A percentile compares a stretch with the other conserved stretches of the same genome.
Evolutionary conservation across 2,888 invertebrate species (phyloP).

Genomic region (Itoplectis maculator): DNA sequence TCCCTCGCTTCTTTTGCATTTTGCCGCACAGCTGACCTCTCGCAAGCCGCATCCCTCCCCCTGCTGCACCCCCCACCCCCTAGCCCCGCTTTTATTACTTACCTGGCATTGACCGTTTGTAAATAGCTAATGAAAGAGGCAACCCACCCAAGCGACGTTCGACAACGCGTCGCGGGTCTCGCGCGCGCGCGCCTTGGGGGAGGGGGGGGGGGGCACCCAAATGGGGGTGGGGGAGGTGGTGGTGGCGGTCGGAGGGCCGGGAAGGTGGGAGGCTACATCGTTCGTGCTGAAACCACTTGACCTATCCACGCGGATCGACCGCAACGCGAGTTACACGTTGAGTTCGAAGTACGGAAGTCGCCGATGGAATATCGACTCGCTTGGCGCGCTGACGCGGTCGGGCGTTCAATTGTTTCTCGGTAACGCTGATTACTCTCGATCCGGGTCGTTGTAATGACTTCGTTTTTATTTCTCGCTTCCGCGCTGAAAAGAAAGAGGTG

Average conservation of each 20-base stretch:
- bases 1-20: neutral
- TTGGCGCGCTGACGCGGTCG: neutral
- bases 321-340: neutral
- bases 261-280: slow-evolving; percentile 44
- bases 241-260: slow-evolving; percentile 18
- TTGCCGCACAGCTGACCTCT: slow-evolving; percentile 27
- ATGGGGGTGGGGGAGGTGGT: slow-evolving; percentile 21
- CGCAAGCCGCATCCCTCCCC: slow-evolving; percentile 33
- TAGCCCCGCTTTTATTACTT: slow-evolving; percentile 18
- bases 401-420: slow-evolving; percentile 1
- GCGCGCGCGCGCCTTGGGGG: slow-evolving; percentile 11
- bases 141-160: slow-evolving; percentile 9
- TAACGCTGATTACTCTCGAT: neutral
- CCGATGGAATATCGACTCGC: slow-evolving; percentile 28
- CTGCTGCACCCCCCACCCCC: no score
- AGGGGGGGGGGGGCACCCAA: neutral
- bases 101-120: slow-evolving; percentile 52
- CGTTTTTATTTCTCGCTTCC: neutral
- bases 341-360: slow-evolving; percentile 32
- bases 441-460: neutral
- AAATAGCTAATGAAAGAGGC: slow-evolving; percentile 53
- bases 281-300: slow-evolving; percentile 66
- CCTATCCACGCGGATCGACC: slow-evolving; percentile 49
- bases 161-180: slow-evolving; percentile 25
- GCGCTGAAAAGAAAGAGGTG: neutral